Evolutionary conservation across 2,888 invertebrate species (phyloP).

Genomic region (Sarcophaga caerulescens): DNA sequence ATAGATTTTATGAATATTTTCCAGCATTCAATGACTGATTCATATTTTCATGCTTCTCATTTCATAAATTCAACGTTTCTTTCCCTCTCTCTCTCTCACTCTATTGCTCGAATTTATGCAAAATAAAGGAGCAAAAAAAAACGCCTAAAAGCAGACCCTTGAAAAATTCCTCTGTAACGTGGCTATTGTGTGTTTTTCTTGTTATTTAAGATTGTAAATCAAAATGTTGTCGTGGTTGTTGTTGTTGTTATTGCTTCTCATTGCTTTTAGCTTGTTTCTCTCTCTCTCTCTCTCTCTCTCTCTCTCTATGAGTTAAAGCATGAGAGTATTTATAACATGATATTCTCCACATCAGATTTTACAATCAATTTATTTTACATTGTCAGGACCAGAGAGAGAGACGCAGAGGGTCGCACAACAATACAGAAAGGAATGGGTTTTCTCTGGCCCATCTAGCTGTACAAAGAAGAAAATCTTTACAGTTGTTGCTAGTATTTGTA

Average conservation of each 20-base stretch:
- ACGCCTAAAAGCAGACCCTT: conserved; percentile 7
- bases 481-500: neutral
- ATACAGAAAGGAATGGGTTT: too few species aligned
- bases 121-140: neutral
- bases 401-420: too few species aligned
- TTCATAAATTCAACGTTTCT: too few species aligned
- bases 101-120: too few species aligned
- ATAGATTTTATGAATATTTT: conserved; percentile 5
- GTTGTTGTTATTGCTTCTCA: too few species aligned
- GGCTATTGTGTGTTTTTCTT: neutral
- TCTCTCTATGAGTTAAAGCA: too few species aligned
- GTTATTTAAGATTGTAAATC: conserved; percentile 36
- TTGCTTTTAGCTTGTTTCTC: too few species aligned
- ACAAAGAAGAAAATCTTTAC: too few species aligned
- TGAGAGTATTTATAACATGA: conserved; percentile 42
- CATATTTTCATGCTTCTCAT: neutral
- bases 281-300: too few species aligned
- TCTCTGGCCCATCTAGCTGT: too few species aligned
- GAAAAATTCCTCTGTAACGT: neutral
- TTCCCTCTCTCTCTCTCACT: too few species aligned
- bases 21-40: neutral
- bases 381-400: conserved; percentile 58
- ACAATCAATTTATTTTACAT: conserved; percentile 77
- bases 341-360: conserved; percentile 70
- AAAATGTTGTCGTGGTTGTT: conserved; percentile 39